Evolutionary conservation across 35 echinoderm and acorn worm species (phyloP).

Genomic region (Patiria miniata): DNA sequence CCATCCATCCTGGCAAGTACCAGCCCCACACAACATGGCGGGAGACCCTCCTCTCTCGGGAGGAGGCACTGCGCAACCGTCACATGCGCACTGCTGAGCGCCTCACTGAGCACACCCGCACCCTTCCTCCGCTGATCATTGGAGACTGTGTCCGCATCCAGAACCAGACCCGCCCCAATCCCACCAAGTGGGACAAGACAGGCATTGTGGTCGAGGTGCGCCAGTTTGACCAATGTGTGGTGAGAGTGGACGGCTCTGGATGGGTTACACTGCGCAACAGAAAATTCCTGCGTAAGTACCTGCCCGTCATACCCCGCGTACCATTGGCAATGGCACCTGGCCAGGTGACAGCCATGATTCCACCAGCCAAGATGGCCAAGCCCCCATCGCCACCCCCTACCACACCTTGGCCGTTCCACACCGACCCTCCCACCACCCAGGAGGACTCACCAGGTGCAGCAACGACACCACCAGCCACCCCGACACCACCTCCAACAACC

Average conservation of each 20-base stretch:
- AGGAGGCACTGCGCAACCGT: conserved; percentile 38
- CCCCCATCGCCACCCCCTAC: not conserved
- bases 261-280: conserved; percentile 32
- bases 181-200: conserved; percentile 57
- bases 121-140: conserved; percentile 3
- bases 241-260: conserved; percentile 49
- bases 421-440: not conserved
- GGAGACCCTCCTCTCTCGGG: not conserved
- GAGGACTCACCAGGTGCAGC: too few relatives aligned
- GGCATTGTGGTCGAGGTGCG: conserved; percentile 36
- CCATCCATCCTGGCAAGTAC: conserved; percentile 33
- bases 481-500: not conserved
- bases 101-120: not conserved
- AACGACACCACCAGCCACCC: not conserved
- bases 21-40: conserved; percentile 45
- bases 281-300: conserved; percentile 40
- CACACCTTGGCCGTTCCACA: not conserved
- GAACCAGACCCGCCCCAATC: conserved; percentile 26
- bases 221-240: conserved; percentile 22
- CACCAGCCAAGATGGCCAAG: too few relatives aligned
- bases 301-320: not conserved
- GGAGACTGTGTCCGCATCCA: conserved; percentile 30
- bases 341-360: not conserved
- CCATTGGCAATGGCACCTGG: not conserved
- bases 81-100: conserved; percentile 25